phyloP scores from a whole-genome alignment of 1,140 invertebrate species.

The Magallana angulata region DNA sequence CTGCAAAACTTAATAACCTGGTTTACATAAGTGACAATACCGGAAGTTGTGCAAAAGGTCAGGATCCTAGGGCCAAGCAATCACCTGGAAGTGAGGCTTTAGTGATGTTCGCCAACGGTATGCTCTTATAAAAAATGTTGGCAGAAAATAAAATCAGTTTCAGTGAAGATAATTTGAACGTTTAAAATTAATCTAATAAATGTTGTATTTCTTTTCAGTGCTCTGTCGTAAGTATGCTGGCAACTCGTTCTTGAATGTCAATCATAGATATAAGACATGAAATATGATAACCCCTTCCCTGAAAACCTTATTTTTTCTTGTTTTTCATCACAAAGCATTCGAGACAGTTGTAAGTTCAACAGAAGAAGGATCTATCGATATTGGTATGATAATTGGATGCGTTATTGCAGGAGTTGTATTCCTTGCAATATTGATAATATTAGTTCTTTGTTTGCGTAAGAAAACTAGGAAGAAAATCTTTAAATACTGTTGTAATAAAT shows the following conservation, averaged over 20 bases:
- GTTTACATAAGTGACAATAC: slow-evolving; percentile 2
- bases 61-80: not conserved
- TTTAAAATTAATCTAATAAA: not conserved
- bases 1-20: not conserved
- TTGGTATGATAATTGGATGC: not conserved
- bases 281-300: no score
- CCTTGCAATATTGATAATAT: not conserved
- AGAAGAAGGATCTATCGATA: not conserved
- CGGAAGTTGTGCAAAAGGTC: not conserved
- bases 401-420: not conserved
- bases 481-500: not conserved
- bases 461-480: not conserved
- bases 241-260: no score
- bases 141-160: not conserved
- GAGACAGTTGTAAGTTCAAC: not conserved
- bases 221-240: slow-evolving; percentile 1
- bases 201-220: not conserved
- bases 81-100: not conserved
- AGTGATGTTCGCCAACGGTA: slow-evolving; percentile 16
- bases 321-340: not conserved
- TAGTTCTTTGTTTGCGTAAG: slow-evolving; percentile 1
- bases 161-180: not conserved
- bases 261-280: no score
- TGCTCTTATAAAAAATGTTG: not conserved
- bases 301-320: no score